A percentile compares a stretch with the other conserved stretches of the same genome.
These are phyloP conservation scores for Lutraria lutraria DNA, from an alignment of 2,888 invertebrate species.

Conservation along the genomic window DNA sequence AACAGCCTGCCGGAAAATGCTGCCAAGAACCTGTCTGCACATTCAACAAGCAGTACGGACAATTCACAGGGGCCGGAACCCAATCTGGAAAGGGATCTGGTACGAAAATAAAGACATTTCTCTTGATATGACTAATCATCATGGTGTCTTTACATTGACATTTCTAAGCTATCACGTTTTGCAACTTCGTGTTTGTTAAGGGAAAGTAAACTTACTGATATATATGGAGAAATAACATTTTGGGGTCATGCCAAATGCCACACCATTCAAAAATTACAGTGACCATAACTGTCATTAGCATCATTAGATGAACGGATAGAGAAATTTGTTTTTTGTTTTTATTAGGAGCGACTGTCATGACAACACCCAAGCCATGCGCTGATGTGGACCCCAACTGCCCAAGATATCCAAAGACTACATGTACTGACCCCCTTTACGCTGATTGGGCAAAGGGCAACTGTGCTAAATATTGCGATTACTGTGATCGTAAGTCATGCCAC, in stretches of 20 bases:
- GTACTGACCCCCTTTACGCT: conserved; percentile 68
- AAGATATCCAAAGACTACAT: conserved; percentile 71
- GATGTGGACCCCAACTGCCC: conserved; percentile 75
- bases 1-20: conserved; percentile 77
- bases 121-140: neutral
- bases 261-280: neutral
- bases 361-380: conserved; percentile 75
- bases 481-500: conserved; percentile 57
- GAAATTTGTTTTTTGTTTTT: neutral
- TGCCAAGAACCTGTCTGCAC: conserved; percentile 79
- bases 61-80: conserved; percentile 78
- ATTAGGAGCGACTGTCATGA: conserved; percentile 48
- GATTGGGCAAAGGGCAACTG: conserved; percentile 77
- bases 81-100: conserved; percentile 77
- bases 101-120: neutral
- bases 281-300: neutral
- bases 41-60: conserved; percentile 78
- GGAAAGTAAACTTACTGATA: no score
- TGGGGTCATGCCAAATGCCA: no score
- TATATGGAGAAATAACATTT: no score
- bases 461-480: conserved; percentile 74
- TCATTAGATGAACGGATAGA: neutral
- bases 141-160: no score
- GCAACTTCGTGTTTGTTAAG: no score
- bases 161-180: no score